These are phyloP conservation scores for Drosophila bifasciata DNA, from an alignment of 1,140 invertebrate genomes.

Conservation along the genomic window DNA sequence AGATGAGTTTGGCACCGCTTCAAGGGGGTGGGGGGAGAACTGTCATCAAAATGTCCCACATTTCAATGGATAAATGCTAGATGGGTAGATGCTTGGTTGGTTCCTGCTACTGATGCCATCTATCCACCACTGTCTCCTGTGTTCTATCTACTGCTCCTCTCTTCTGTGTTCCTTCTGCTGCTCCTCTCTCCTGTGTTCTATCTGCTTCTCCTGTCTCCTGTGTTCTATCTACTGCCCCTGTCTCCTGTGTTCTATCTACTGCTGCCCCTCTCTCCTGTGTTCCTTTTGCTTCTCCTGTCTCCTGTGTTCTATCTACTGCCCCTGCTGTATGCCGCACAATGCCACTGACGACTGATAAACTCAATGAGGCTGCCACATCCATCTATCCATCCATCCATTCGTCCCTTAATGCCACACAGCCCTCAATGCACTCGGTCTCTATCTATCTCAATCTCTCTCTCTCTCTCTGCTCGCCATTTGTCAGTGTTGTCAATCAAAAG, in stretches of 20 bases:
- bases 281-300: too few relatives aligned
- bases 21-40: neutral
- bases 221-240: too few relatives aligned
- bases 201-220: too few relatives aligned
- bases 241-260: too few relatives aligned
- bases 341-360: conserved; percentile 52
- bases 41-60: conserved; percentile 46
- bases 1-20: conserved; percentile 13
- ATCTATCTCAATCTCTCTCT: too few relatives aligned
- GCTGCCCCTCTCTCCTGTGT: too few relatives aligned
- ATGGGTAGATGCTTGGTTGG: neutral
- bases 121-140: too few relatives aligned
- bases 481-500: conserved; percentile 68
- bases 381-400: conserved; percentile 3
- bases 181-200: too few relatives aligned
- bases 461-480: conserved; percentile 53
- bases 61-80: conserved; percentile 8
- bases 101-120: too few relatives aligned
- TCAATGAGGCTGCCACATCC: conserved; percentile 30
- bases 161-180: too few relatives aligned
- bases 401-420: conserved; percentile 8
- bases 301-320: too few relatives aligned
- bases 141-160: too few relatives aligned
- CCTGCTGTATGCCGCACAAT: conserved; percentile 38
- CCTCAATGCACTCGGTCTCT: conserved; percentile 53